Evolutionary conservation across 2,888 invertebrate species (phyloP), one percentile per base, ranked within the genome.

Genomic region (Catotricha subobsoleta): DNA sequence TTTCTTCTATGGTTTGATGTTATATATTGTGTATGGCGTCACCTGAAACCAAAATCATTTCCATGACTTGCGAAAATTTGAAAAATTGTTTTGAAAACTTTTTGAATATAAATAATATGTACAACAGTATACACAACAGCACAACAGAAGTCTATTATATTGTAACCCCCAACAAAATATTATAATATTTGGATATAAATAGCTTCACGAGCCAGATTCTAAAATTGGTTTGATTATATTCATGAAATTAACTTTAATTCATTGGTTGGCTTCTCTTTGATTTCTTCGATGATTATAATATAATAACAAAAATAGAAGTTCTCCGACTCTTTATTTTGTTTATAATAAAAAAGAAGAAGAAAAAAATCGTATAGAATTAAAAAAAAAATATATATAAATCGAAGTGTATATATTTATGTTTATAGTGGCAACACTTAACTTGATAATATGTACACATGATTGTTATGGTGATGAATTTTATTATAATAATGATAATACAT

Each of bases 181-280:
- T 20, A 20, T 20, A 16, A 35, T 15, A n/a, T n/a, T n/a, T n/a
- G 20, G 8, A 35, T 35, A 35, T 7, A 21, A n/a, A 15, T 6
- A n/a, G 35, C 35, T 9, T 19, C n/a, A 10, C 7, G 30, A 30
- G 15, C n/a, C 13, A n/a, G n/a, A n/a, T n/a, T n/a, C n/a, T n/a
- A 20, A 35, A 35, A 35, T 35, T 35, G 35, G 35, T 35, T 35
- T 35, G 18, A 35, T 35, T 35, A 35, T 35, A 21, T 35, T 35
- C 35, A 20, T n/a, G 20, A 35, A 35, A 35, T 35, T 35, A 20
- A 20, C 35, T 35, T 35, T 35, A 35, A 35, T 35, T 35, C 35
- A 35, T 35, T 20, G 35, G 35, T 16, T 31, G 13, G 15, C 15
- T 31, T 31, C 7, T 8, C 25, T 25, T 8, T n/a, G n/a, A n/a